A percentile compares a stretch with the other conserved stretches of the same genome.
Conservation (phyloP, 2,888 invertebrate species). For the Lasioglossum calceatum region DNA sequence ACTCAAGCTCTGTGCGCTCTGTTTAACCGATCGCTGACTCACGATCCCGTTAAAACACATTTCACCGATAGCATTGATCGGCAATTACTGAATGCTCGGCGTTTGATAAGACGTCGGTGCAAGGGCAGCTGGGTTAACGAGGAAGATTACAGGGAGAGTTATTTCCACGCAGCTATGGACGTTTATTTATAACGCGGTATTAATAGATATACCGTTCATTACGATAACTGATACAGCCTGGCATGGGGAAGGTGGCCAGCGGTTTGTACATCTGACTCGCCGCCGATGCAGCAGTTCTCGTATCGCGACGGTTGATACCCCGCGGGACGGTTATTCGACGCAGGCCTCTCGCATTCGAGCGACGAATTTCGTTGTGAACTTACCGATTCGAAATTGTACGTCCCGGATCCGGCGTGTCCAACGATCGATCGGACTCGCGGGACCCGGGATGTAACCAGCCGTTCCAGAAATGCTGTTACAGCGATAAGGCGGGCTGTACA, state of each 20-base stretch:
- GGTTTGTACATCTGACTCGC: conserved; percentile 20
- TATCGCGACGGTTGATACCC: conserved; percentile 53
- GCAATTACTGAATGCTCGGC: background rate
- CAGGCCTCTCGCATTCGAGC: background rate
- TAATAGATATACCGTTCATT: conserved; percentile 45
- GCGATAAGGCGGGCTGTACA: conserved; percentile 45
- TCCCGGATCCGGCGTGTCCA: background rate
- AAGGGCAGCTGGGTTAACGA: conserved; percentile 3
- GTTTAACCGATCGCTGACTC: conserved; percentile 12
- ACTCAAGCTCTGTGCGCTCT: conserved; percentile 40
- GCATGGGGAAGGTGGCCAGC: conserved; percentile 29
- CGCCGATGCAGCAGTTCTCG: conserved; percentile 52
- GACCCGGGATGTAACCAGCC: conserved; percentile 16
- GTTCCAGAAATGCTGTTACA: conserved; percentile 33
- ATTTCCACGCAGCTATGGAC: conserved; percentile 9
- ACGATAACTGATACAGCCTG: conserved; percentile 3
- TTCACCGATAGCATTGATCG: background rate
- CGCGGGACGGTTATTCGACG: conserved; percentile 28
- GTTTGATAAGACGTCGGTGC: conserved; percentile 1
- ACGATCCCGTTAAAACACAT: conserved; percentile 8
- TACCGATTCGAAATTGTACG: background rate
- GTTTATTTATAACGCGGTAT: conserved; percentile 57
- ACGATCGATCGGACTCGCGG: background rate
- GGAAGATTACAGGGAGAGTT: background rate
- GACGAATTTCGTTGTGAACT: background rate